phyloP scores from a whole-genome alignment of 2,797 vertebrate species.

The Protonibea diacanthus region DNA sequence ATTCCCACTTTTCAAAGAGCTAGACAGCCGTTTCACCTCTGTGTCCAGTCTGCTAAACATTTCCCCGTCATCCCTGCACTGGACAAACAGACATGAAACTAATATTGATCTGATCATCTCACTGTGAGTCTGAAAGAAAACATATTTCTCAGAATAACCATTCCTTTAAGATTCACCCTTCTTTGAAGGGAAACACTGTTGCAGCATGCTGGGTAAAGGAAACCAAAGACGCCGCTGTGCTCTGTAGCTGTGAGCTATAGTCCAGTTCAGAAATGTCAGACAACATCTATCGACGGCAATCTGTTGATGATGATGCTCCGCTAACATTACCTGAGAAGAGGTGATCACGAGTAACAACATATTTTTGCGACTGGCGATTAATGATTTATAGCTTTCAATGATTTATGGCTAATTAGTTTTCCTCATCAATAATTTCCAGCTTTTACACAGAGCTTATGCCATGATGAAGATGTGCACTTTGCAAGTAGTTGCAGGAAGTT shows the following conservation, averaged over 20 bases:
- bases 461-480: constrained; percentile 80
- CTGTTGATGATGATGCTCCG: background rate
- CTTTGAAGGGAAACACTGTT: constrained; percentile 8
- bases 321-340: constrained; percentile 39
- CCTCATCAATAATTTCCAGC: constrained; percentile 62
- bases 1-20: background rate
- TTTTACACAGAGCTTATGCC: constrained; percentile 34
- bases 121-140: constrained; percentile 24
- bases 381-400: constrained; percentile 59
- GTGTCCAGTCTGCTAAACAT: constrained; percentile 2
- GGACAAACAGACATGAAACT: constrained; percentile 3
- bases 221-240: constrained; percentile 4
- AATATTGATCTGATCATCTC: constrained; percentile 36
- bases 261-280: constrained; percentile 27
- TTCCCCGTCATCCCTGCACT: constrained; percentile 24
- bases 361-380: constrained; percentile 37
- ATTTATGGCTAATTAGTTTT: constrained; percentile 52
- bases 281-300: constrained; percentile 12
- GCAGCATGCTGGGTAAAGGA: background rate
- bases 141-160: constrained; percentile 17
- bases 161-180: constrained; percentile 18
- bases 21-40: background rate
- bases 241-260: constrained; percentile 18
- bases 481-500: constrained; percentile 87
- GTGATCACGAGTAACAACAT: constrained; percentile 43